phyloP scores from a whole-genome alignment of 1,140 invertebrate species.

The Lepidotrigona ventralis region DNA sequence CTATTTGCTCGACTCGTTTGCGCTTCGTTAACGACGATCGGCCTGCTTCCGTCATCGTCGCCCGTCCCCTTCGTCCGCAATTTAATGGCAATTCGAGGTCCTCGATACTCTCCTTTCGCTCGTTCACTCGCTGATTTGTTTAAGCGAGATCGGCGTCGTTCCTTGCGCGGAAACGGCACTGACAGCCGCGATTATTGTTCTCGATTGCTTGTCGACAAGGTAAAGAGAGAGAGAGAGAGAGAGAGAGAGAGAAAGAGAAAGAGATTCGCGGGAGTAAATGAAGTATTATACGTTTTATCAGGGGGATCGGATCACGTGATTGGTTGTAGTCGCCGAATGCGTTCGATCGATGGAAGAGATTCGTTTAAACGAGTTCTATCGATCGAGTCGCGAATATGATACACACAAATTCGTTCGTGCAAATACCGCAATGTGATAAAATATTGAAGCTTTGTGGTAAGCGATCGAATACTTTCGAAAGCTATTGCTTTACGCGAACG shows the following conservation, averaged over 20 bases:
- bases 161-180: background rate
- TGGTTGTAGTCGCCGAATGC: background rate
- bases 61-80: background rate
- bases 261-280: background rate
- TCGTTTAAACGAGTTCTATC: background rate
- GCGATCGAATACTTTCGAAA: too few species aligned
- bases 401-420: background rate
- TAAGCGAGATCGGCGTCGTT: background rate
- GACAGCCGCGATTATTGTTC: background rate
- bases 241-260: too few species aligned
- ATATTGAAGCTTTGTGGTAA: background rate
- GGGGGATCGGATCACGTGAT: background rate
- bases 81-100: slow-evolving; percentile 9
- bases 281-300: background rate
- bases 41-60: background rate
- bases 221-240: too few species aligned
- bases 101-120: background rate
- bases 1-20: slow-evolving; percentile 28
- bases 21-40: slow-evolving; percentile 37
- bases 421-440: background rate
- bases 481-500: too few species aligned
- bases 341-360: background rate
- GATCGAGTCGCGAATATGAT: background rate
- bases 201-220: background rate
- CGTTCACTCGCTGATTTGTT: slow-evolving; percentile 13